Evolutionary conservation across 2,113 vertebrate species (phyloP), one percentile per base, ranked within the genome.

Genomic region (Cricetomys ansorgei): DNA sequence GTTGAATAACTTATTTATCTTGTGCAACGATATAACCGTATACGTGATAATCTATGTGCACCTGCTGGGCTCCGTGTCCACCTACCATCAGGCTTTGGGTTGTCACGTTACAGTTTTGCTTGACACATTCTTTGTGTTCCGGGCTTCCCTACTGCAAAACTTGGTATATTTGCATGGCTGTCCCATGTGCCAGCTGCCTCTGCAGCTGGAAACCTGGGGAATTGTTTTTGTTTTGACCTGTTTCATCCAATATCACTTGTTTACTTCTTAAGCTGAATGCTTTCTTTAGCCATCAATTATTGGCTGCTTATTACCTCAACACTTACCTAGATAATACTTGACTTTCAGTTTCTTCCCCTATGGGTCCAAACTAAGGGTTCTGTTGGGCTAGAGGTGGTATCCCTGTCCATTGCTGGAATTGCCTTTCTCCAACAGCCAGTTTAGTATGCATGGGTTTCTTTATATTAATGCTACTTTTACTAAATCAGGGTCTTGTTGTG

Each of bases 1-100:
- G 65, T 72, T 7, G 4, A 88, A 69, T 80, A 57, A 55, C 7
- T 40, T 31, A 9, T 48, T 62, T 75, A 40, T 50, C 23, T 59
- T 88, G n/a, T 84, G 70, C 80, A 89, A 69, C 84, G 79, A 65
- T 19, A 7, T 48, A 50, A 43, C 13, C 9, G 0, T n/a, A 48
- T 5, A 16, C 7, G 1, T 23, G 25, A 9, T 48, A 25, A 72
- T 72, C 23, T 7, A 3, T 3, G 0, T 53, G 23, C 9, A 8
- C 7, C 27, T 57, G 9, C 43, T 1, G 1, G 25, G 17, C 19
- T 84, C 27, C 23, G 0, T 67, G 43, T 94, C 45, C 17, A 11
- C 45, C 23, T 0, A 0, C 87, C 13, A 0, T 4, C 1, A 45
- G 40, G 16, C 48, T 57, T 81, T 50, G 1, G 6, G 5, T 50